These are phyloP conservation scores for Otis tarda DNA, from an alignment of 2,113 vertebrate species.

Conservation along the genomic window DNA sequence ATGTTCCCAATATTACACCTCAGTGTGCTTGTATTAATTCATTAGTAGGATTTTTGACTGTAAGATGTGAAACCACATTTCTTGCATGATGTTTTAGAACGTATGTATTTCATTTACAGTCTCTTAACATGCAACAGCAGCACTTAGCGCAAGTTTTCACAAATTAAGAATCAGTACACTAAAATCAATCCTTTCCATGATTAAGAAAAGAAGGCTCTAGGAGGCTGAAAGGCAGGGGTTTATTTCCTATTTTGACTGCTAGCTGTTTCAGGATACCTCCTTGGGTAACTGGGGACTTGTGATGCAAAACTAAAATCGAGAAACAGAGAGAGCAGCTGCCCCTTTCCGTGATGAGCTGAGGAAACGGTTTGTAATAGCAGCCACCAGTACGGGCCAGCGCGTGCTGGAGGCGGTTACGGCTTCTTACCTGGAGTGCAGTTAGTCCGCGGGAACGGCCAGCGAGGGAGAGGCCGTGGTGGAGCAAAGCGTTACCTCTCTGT, in stretches of 20 bases:
- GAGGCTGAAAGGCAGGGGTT: slow-evolving; percentile 80
- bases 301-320: slow-evolving; percentile 50
- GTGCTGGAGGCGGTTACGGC: background rate
- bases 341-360: slow-evolving; percentile 33
- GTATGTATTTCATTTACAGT: slow-evolving; percentile 78
- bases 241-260: slow-evolving; percentile 43
- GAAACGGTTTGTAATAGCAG: background rate
- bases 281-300: slow-evolving; percentile 26
- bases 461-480: background rate
- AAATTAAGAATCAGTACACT: slow-evolving; percentile 76
- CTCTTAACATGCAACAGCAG: slow-evolving; percentile 75
- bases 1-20: slow-evolving; percentile 81
- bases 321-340: slow-evolving; percentile 38
- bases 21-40: slow-evolving; percentile 81
- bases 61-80: slow-evolving; percentile 83
- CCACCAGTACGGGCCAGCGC: background rate
- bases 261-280: slow-evolving; percentile 56
- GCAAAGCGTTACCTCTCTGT: background rate
- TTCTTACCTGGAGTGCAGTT: background rate
- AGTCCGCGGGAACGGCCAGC: background rate
- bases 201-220: slow-evolving; percentile 79
- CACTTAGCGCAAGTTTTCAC: slow-evolving; percentile 77
- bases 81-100: slow-evolving; percentile 80
- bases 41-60: slow-evolving; percentile 80
- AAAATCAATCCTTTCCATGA: slow-evolving; percentile 75